Base-by-base conservation (phyloP, 1,140 invertebrate genomes). In the Caenorhabditis remanei region DNA sequence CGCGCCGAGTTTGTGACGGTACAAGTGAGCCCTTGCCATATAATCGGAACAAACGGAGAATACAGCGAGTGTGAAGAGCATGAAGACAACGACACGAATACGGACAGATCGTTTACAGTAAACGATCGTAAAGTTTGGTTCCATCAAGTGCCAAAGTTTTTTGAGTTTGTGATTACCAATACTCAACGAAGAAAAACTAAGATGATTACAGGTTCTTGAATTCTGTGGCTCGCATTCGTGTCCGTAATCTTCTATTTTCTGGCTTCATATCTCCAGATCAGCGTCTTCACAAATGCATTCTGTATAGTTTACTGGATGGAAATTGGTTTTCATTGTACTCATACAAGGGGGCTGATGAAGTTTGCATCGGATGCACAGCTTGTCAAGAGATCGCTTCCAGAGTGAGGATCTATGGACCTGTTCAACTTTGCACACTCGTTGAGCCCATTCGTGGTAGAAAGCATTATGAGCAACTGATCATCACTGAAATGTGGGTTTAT, bases 201-300 rank as follows among this genome's bases (percentile, higher is more conserved):
- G 32, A 32, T 32, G 32, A 32, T 32, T 32, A 32, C 41, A 75
- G 67, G 21, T 79, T 79, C 40, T 50, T 79, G n/a, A 79, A 79
- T 79, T 50, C 43, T 1, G 71, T 79, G 46, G 71, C 71, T 50
- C 71, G 71, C 6, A 79, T 79, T 50, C 71, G 71, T 11, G 71
- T 79, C 11, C 71, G 71, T 24, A 46, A 79, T 79, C 71, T 79
- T 50, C 71, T 79, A n/a, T 79, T 79, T n/a, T 79, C 71, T 19
- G 71, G 71, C 9, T 79, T 79, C 71, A 79, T 46, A 13, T 50
- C 43, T 24, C 43, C 71, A 21, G 46, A 79, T 24, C 4, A 79
- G 24, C 46, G 46, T 50, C 16, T 79, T 48, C 71, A 79, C 40
- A n/a, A 79, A 19, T 79, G 71, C n/a, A 79, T 79, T 50, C 13